Conservation (phyloP, 2,113 vertebrate species). For the Taurulus bubalis region DNA sequence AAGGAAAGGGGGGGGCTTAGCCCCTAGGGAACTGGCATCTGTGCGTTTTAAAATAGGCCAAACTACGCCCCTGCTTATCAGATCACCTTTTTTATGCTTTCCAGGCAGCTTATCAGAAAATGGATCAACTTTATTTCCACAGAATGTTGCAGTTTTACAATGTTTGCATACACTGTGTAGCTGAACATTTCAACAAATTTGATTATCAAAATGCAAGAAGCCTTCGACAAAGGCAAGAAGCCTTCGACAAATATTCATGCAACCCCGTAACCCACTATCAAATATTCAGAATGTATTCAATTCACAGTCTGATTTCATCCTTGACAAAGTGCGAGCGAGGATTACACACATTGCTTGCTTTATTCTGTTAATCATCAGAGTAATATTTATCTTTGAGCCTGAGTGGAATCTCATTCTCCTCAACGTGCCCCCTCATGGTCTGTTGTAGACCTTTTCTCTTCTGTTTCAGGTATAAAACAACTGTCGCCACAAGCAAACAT, state of each 20-base stretch:
- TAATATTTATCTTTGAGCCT: conserved; percentile 73
- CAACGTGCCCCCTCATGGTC: conserved; percentile 16
- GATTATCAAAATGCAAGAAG: conserved; percentile 45
- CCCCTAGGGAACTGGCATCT: too few species aligned
- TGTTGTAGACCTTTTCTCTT: conserved; percentile 37
- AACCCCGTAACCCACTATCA: too few species aligned
- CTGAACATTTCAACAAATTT: conserved; percentile 27
- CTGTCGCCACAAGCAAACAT: conserved; percentile 65
- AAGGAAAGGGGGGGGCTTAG: too few species aligned
- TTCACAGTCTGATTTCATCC: conserved; percentile 48
- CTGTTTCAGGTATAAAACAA: conserved; percentile 69
- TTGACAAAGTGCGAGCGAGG: conserved; percentile 48
- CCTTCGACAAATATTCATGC: too few species aligned
- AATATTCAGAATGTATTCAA: conserved; percentile 50
- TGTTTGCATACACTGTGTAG: conserved; percentile 21
- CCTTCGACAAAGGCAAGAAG: too few species aligned
- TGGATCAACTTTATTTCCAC: conserved; percentile 21
- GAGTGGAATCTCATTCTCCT: conserved; percentile 75
- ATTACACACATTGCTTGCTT: conserved; percentile 55
- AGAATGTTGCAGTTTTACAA: conserved; percentile 21
- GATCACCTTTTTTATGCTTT: neutral
- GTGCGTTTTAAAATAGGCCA: too few species aligned
- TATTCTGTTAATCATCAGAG: conserved; percentile 64
- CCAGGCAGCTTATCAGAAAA: conserved; percentile 20
- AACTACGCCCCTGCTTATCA: too few species aligned